These are phyloP conservation scores for Mobula hypostoma DNA, from an alignment of 2,113 vertebrate species.

Conservation along the genomic window DNA sequence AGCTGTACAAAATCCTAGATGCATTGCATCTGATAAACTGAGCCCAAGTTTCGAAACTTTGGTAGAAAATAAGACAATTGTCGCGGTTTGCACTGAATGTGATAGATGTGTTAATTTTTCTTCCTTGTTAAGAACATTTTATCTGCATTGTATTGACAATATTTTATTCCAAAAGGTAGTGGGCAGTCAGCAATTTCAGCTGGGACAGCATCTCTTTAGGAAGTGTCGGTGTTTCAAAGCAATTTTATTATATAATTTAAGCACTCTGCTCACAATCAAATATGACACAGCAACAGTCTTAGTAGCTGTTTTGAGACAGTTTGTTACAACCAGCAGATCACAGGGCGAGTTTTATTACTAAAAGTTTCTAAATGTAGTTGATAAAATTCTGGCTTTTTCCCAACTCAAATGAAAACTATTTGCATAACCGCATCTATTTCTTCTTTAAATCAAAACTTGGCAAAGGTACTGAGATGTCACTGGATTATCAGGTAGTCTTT, in stretches of 20 bases:
- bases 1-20: background rate
- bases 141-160: background rate
- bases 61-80: background rate
- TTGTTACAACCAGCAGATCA: background rate
- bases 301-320: background rate
- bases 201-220: background rate
- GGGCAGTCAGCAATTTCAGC: background rate
- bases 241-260: background rate
- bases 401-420: background rate
- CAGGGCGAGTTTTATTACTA: background rate
- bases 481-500: background rate
- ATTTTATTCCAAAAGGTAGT: background rate
- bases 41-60: background rate
- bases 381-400: background rate
- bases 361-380: background rate
- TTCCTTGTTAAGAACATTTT: background rate
- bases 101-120: background rate
- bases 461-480: background rate
- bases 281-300: background rate
- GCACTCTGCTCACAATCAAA: background rate
- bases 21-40: background rate
- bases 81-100: background rate
- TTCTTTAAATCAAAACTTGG: background rate
- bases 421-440: background rate
- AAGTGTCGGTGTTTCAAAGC: background rate